Evolutionary conservation across 1,140 invertebrate species (phyloP).

Genomic region (Scaptodrosophila lebanonensis): DNA sequence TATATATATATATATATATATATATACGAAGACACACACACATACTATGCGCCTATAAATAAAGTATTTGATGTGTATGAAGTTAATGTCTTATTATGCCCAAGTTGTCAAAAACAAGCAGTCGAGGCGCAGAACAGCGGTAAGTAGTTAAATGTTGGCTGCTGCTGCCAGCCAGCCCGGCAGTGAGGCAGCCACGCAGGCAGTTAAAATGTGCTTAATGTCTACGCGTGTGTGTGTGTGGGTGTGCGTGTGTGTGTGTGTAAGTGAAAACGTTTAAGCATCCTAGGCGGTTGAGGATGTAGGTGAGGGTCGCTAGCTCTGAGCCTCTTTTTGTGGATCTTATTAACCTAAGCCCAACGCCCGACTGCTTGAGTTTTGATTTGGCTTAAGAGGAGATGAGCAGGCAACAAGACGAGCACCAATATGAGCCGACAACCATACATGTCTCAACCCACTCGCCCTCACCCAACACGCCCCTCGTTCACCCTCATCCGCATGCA

Average conservation of each 20-base stretch:
- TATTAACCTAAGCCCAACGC: slow-evolving; percentile 54
- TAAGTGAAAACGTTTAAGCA: not conserved
- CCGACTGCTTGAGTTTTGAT: slow-evolving; percentile 47
- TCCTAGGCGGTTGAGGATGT: too few relatives aligned
- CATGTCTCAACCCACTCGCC: too few relatives aligned
- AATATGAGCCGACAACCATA: too few relatives aligned
- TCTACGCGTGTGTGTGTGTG: slow-evolving; percentile 36
- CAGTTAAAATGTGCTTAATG: slow-evolving; percentile 62
- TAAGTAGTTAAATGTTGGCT: slow-evolving; percentile 36
- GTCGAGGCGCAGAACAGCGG: slow-evolving; percentile 13
- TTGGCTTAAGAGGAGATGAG: slow-evolving; percentile 66
- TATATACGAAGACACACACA: slow-evolving; percentile 17
- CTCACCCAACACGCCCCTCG: too few relatives aligned
- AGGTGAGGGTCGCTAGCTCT: too few relatives aligned
- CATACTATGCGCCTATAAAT: slow-evolving; percentile 67
- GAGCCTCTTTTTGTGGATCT: slow-evolving; percentile 28
- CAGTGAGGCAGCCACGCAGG: too few relatives aligned
- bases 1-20: not conserved
- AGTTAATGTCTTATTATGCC: slow-evolving; percentile 75
- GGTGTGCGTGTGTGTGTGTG: slow-evolving; percentile 6
- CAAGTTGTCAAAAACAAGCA: slow-evolving; percentile 75
- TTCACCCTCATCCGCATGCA: too few relatives aligned
- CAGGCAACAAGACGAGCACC: too few relatives aligned
- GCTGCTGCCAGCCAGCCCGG: too few relatives aligned
- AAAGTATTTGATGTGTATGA: slow-evolving; percentile 75